Conservation (phyloP, 2,797 vertebrate genomes). For the Octomys mimax region DNA sequence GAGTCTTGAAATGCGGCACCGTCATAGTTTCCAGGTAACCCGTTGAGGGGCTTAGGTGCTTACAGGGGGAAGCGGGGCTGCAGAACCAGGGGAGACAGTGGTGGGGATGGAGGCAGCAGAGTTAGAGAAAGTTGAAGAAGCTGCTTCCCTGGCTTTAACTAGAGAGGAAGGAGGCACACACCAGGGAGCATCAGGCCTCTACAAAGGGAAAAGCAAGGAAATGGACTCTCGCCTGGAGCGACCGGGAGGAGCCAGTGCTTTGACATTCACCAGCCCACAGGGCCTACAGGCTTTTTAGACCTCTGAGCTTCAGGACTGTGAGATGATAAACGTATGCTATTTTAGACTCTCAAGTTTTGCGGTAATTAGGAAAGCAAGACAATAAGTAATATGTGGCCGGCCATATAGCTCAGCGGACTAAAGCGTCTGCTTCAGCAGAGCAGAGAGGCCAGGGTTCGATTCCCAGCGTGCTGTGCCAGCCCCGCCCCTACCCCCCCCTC, state of each 20-base stretch:
- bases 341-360: not conserved
- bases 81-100: not conserved
- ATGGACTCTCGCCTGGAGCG: not conserved
- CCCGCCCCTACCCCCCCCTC: too few species aligned
- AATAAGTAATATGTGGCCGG: not conserved
- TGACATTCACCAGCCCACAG: not conserved
- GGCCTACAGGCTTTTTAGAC: not conserved
- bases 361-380: not conserved
- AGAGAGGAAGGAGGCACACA: too few species aligned
- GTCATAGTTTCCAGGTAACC: not conserved
- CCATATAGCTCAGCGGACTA: too few species aligned
- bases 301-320: not conserved
- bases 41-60: not conserved
- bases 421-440: too few species aligned
- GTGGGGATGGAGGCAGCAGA: not conserved
- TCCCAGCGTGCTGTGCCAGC: too few species aligned
- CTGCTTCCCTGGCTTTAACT: not conserved
- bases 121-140: not conserved
- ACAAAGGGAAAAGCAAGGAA: not conserved
- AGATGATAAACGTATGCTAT: not conserved
- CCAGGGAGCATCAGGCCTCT: not conserved
- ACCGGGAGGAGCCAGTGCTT: not conserved
- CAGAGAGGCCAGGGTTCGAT: too few species aligned
- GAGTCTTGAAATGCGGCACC: not conserved
- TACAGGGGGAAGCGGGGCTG: not conserved